Base-by-base conservation (phyloP, 2,888 invertebrate species). In the Orthosia incerta region DNA sequence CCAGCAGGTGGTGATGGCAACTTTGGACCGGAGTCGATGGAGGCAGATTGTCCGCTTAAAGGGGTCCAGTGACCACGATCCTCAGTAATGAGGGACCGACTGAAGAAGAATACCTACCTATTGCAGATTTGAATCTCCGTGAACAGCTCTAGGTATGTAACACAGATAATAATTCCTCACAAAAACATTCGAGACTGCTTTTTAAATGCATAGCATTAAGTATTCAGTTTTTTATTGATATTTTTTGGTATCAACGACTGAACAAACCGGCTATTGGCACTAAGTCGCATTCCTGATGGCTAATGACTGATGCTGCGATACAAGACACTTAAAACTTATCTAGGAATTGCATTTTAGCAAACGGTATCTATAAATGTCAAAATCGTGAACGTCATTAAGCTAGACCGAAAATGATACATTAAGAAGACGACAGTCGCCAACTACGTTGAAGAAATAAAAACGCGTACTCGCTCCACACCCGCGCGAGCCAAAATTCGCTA, bases 261-360 rank as follows among this genome's bases (percentile, higher is more conserved):
- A 69, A 57, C 67, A 62, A 81, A 76, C 80, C 80, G 85, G 80
- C 67, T 84, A 65, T 80, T 75, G 67, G 45, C 18, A 68, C 68
- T 76, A 76, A 66, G 67, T 68, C 85, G 39, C 80, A 81, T 81
- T 84, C 80, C 64, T 81, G 26, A 23, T 73, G 3, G 39, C 80
- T 74, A 68, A 80, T 80, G 57, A 73, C 45, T 57, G 39, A 60
- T 63, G 51, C 63, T 51, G n/a, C 16, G 53, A 72, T 64, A 73
- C 31, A 3, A n/a, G 16, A 67, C 23, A 61, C 45, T 50, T 50
- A 55, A 67, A 80, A 64, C 15, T 48, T 57, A 50, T 50, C 31
- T 16, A 64, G 18, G 31, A 53, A 51, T 60, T 79, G 74, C 39
- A 72, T 48, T 83, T 66, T 48, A 63, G 45, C 13, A 26, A n/a